Conservation (phyloP, 2,888 invertebrate genomes). For the Gandaritis pyraliata region DNA sequence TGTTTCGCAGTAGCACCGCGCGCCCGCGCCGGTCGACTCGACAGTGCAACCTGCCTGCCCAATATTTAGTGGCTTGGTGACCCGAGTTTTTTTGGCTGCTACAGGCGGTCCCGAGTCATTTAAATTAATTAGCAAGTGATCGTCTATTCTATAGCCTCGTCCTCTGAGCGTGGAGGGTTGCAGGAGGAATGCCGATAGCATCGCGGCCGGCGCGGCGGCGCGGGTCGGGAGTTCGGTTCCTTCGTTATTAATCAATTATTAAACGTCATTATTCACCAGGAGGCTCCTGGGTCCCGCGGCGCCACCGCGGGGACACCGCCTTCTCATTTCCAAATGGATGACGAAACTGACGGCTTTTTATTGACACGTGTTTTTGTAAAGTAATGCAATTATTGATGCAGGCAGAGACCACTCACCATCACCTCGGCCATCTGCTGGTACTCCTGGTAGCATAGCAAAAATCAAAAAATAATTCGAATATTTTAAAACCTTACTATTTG, state of each 20-base stretch:
- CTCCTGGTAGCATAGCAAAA: no score
- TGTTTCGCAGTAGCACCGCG: slow-evolving; percentile 14
- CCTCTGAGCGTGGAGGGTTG: slow-evolving; percentile 31
- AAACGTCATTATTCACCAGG: slow-evolving; percentile 73
- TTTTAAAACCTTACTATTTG: no score
- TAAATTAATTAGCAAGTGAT: slow-evolving; percentile 76
- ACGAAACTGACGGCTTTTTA: neutral
- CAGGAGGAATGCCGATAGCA: slow-evolving; percentile 43
- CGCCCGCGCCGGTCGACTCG: slow-evolving; percentile 18
- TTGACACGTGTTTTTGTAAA: no score
- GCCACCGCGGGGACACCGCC: slow-evolving; percentile 35
- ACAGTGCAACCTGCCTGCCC: slow-evolving; percentile 23
- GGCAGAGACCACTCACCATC: no score
- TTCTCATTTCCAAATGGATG: neutral
- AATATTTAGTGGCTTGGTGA: slow-evolving; percentile 41
- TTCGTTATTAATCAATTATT: slow-evolving; percentile 74
- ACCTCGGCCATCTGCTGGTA: no score
- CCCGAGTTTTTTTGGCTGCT: slow-evolving; percentile 28
- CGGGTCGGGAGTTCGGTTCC: slow-evolving; percentile 44
- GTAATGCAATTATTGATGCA: no score
- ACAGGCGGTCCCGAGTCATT: slow-evolving; percentile 64
- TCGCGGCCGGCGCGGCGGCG: slow-evolving; percentile 45
- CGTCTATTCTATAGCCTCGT: slow-evolving; percentile 48
- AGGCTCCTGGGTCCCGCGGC: slow-evolving; percentile 48
- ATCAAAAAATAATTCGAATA: no score